Evolutionary conservation across 1,140 invertebrate genomes (phyloP), one percentile per base, ranked within the genome.

Genomic region (Drosophila pandora): DNA sequence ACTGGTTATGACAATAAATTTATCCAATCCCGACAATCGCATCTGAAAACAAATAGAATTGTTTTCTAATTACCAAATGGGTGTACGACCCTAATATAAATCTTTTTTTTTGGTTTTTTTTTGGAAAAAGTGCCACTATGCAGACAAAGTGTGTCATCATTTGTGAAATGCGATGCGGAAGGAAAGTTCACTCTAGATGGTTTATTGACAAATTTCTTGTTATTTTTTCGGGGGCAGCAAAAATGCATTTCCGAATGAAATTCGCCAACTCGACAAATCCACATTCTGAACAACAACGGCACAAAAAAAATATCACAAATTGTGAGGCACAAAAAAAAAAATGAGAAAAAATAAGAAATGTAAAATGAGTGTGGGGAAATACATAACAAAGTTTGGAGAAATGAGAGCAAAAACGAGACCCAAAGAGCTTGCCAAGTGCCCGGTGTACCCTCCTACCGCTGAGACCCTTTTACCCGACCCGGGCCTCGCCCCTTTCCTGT

Each of bases 181-280:
- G 60, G 64, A 53, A 55, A 67, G 30, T 32, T 21, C 22, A 69
- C 30, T 68, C 41, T 56, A 54, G 45, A 39, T 48, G 32, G 17
- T 21, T 41, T 69, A 69, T 69, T 69, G 67, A 49, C 52, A 69
- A 68, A 69, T 69, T 68, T 55, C 41, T 48, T 49, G 63, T 49
- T 57, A 25, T 68, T 48, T 54, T 57, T 30, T 21, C 28, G 21
- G 21, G 64, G 63, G 10, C 32, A 57, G 53, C 55, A 49, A 32
- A 70, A 70, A 69, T 70, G 67, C 67, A 70, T 70, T 70, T 69
- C 64, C 67, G 67, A 75, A 57, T 74, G 71, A 47, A 64, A 75
- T 75, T 75, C 71, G 71, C 71, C 70, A 75, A 56, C 71, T 75
- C 61, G 70, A 55, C 71, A 76, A 76, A 76, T 68, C 47, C 53